phyloP scores from a whole-genome alignment of 2,113 vertebrate genomes.

The Nettapus auritus region DNA sequence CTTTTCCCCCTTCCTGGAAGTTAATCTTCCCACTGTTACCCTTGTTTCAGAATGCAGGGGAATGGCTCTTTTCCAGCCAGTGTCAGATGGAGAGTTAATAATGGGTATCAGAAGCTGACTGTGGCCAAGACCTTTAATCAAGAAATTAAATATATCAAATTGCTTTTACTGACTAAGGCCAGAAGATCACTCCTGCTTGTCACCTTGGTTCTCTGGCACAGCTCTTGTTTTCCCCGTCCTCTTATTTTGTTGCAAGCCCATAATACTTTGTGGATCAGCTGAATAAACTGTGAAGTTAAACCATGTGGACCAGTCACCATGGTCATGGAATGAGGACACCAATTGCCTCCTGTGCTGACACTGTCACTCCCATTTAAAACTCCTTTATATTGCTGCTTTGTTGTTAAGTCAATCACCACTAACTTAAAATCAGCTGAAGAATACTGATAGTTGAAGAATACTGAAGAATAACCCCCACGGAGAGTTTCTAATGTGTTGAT shows the following conservation, averaged over 20 bases:
- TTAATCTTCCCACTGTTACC: neutral
- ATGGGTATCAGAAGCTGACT: neutral
- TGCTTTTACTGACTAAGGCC: neutral
- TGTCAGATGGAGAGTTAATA: neutral
- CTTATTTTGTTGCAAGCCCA: neutral
- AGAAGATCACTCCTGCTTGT: neutral
- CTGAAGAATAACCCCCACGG: neutral
- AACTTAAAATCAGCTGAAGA: neutral
- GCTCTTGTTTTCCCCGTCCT: neutral
- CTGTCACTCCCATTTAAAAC: neutral
- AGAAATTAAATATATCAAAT: neutral
- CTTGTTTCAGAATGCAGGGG: neutral
- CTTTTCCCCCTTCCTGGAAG: neutral
- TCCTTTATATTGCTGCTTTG: neutral
- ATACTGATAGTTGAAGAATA: too few species aligned
- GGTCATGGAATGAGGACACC: neutral
- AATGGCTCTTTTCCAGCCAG: neutral
- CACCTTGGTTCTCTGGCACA: neutral
- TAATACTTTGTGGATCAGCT: neutral
- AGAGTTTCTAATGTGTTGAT: neutral
- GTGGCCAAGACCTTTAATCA: neutral
- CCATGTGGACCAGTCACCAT: accelerated
- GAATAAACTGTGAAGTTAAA: neutral
- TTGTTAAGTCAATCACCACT: neutral
- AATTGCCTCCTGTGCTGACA: neutral